Evolutionary conservation across 53 echinoderm and acorn worm genomes (phyloP).

Genomic region (Echinometra lucunter): DNA sequence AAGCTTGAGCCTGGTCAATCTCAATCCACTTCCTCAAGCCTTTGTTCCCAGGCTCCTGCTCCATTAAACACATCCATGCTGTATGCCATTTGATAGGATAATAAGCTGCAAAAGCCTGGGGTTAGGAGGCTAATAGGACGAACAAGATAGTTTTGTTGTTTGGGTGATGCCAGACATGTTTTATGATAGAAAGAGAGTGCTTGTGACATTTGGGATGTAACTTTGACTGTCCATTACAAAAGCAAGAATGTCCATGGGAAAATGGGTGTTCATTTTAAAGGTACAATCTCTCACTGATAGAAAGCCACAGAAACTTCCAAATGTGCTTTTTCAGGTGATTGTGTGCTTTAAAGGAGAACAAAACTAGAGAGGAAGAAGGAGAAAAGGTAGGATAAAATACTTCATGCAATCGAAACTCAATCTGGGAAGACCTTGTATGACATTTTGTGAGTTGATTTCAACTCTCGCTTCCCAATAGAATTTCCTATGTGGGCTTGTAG

Average conservation of each 20-base stretch:
- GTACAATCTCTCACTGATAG: background rate
- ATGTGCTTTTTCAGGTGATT: background rate
- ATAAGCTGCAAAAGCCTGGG: conserved; percentile 16
- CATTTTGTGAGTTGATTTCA: conserved; percentile 35
- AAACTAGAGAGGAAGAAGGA: background rate
- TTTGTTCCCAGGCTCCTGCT: conserved; percentile 4
- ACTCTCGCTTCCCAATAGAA: conserved; percentile 20
- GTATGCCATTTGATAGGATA: background rate
- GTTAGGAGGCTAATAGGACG: background rate
- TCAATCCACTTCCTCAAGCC: background rate
- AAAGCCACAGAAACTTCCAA: background rate
- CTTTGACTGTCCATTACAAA: background rate
- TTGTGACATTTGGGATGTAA: background rate
- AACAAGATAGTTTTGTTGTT: background rate
- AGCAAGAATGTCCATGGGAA: background rate
- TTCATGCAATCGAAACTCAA: background rate
- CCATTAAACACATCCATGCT: background rate
- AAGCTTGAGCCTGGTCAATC: background rate
- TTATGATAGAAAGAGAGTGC: background rate
- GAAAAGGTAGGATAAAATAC: background rate
- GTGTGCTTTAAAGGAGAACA: background rate
- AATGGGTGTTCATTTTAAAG: background rate
- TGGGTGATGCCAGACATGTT: background rate
- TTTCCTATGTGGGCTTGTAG: background rate
- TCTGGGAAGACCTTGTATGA: background rate